Evolutionary conservation across 2,888 invertebrate species (phyloP), one percentile per base, ranked within the genome.

Genomic region (Drosophila lacicola): DNA sequence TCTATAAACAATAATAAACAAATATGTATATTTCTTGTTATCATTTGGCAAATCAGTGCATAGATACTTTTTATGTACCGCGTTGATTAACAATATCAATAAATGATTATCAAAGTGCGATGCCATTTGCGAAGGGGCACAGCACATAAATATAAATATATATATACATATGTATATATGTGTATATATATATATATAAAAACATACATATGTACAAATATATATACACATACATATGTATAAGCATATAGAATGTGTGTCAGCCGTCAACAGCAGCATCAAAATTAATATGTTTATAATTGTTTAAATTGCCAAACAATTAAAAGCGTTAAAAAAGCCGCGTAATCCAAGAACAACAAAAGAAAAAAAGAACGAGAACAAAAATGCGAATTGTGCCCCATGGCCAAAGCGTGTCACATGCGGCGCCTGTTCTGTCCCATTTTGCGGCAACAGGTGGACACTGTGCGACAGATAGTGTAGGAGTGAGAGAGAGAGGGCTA

Each of bases 221-320:
- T 9, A 17, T 9, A 39, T 4, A 21, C 4, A 21, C 21, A 21
- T n/a, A 14, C 8, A n/a, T 42, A 14, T 17, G 17, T 13, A 39
- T 19, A 4, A 9, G 14, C 11, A 51, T 34, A 10, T 44, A 29
- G 46, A 69, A 84, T 81, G 75, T 86, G 70, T 87, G 82, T 81
- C 82, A 77, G 51, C 50, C 57, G 57, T 39, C 50, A n/a, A 25
- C 63, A 46, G 49, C 70, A 53, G 55, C 50, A 62, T 51, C 50
- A 53, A 68, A 70, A 56, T 70, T 88, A 88, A 84, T 88, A 72
- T 70, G 83, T 82, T 84, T 84, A 82, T 88, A 84, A 84, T 84
- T 88, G 85, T 61, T 70, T 70, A 74, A 84, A 85, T 78, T 80
- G 83, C 75, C 60, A 85, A 85, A 75, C 75, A 77, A 82, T 87